A percentile compares a stretch with the other conserved stretches of the same genome.
Conservation (phyloP, 2,797 vertebrate species). For the Halcyon leucocephala region DNA sequence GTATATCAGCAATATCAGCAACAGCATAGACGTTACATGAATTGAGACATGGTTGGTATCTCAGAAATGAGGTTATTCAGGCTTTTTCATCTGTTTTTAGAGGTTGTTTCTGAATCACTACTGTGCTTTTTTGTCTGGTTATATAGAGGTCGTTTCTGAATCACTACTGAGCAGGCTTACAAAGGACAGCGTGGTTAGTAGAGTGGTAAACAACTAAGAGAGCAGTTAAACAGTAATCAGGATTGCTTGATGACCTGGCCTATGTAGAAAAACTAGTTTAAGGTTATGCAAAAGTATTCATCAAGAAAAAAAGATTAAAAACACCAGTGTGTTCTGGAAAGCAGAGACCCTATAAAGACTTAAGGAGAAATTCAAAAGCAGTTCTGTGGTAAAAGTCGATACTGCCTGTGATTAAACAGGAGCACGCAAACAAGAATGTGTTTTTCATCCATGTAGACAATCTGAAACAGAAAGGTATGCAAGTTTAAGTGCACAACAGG, state of each 20-base stretch:
- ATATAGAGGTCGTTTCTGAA: not conserved
- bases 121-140: not conserved
- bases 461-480: not conserved
- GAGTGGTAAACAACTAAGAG: not conserved
- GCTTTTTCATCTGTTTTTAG: not conserved
- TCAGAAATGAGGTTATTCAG: not conserved
- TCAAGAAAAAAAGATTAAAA: not conserved
- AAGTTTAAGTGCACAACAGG: not conserved
- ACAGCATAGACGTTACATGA: rapidly evolving
- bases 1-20: rapidly evolving
- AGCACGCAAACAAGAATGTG: not conserved
- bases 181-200: not conserved
- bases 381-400: not conserved
- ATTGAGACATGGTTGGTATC: not conserved
- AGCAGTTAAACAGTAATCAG: not conserved
- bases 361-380: not conserved
- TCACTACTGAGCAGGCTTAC: not conserved
- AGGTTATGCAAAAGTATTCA: not conserved
- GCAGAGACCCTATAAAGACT: not conserved
- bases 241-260: not conserved
- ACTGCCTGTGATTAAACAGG: not conserved
- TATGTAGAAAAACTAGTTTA: not conserved
- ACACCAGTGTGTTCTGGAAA: not conserved
- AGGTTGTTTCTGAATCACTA: not conserved
- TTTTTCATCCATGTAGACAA: not conserved